Conservation (phyloP, 2,113 vertebrate species). For the Brachionichthys hirsutus region DNA sequence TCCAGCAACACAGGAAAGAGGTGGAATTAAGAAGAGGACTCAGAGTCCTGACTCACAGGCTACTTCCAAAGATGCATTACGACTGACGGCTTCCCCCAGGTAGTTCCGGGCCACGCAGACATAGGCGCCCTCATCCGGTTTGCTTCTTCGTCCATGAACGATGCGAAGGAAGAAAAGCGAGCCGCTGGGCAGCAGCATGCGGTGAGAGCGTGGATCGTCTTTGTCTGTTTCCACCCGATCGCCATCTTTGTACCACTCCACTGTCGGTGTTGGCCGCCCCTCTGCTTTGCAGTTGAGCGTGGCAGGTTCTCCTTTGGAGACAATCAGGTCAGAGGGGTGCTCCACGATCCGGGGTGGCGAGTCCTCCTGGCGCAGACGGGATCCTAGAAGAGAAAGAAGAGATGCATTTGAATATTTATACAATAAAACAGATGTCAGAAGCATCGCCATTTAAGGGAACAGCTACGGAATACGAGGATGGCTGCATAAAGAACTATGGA, state of each 20-base stretch:
- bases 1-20: slow-evolving; percentile 1
- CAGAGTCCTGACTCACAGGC: slow-evolving; percentile 87
- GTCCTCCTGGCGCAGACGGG: slow-evolving; percentile 96
- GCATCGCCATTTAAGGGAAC: background rate
- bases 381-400: slow-evolving; percentile 79
- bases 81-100: slow-evolving; percentile 96
- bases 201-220: slow-evolving; percentile 94
- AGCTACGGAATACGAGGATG: background rate
- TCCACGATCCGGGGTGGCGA: slow-evolving; percentile 96
- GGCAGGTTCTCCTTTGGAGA: slow-evolving; percentile 97
- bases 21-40: background rate
- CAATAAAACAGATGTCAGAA: background rate
- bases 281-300: slow-evolving; percentile 99
- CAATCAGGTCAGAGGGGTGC: slow-evolving; percentile 97
- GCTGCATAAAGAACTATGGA: background rate
- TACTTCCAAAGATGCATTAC: slow-evolving; percentile 97
- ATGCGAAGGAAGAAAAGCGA: slow-evolving; percentile 97
- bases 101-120: slow-evolving; percentile 98
- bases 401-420: slow-evolving; percentile 5
- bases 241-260: slow-evolving; percentile 98
- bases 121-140: slow-evolving; percentile 96
- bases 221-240: slow-evolving; percentile 97
- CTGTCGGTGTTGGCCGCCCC: slow-evolving; percentile 91
- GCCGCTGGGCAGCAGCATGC: slow-evolving; percentile 96
- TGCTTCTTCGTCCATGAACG: slow-evolving; percentile 94